Evolutionary conservation across 1,140 invertebrate species (phyloP), one percentile per base, ranked within the genome.

Genomic region (Cardiocondyla obscurior): DNA sequence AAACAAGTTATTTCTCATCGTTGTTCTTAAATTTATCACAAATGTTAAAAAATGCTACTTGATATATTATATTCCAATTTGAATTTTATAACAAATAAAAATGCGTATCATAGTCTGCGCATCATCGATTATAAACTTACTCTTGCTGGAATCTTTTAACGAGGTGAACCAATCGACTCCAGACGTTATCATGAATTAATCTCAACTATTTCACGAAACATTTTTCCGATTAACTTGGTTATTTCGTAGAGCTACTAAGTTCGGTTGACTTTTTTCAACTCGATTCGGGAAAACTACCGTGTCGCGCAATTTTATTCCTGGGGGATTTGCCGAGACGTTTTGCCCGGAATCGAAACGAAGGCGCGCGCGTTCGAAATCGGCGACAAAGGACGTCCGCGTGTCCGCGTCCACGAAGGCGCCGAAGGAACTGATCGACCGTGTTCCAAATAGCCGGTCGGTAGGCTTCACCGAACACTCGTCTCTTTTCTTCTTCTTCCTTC

Each of bases 371-470:
- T 82, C 42, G 67, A 74, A 85, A 88, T 88, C 79, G 73, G 67
- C 82, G 62, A 84, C 69, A 72, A 74, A 39, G 44, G 36, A 76
- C 53, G 67, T 77, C 46, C 10, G 46, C 70, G 55, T 88, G 88
- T 90, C 88, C 91, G 87, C 85, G 90, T 90, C 86, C 88, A 83
- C 72, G 72, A 74, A 74, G 72, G 90, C 91, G 89, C 70, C 73
- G 87, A 88, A 91, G 85, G 83, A 91, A 93, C 92, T 93, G 92
- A 93, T 92, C 91, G 91, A 77, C 70, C 81, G 82, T 87, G 88
- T 90, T 90, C 88, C 89, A 82, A 89, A 89, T 89, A 88, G 86
- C 88, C 87, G 82, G 67, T 83, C 81, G 90, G 88, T 85, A 88
- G 85, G 89, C 89, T 88, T 87, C 85, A 70, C 87, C 90, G 89